Percentiles rank a stretch among this genome's conserved stretches.
These are phyloP conservation scores for Drosophila prosaltans DNA, from an alignment of 1,140 invertebrate species.

Conservation along the genomic window DNA sequence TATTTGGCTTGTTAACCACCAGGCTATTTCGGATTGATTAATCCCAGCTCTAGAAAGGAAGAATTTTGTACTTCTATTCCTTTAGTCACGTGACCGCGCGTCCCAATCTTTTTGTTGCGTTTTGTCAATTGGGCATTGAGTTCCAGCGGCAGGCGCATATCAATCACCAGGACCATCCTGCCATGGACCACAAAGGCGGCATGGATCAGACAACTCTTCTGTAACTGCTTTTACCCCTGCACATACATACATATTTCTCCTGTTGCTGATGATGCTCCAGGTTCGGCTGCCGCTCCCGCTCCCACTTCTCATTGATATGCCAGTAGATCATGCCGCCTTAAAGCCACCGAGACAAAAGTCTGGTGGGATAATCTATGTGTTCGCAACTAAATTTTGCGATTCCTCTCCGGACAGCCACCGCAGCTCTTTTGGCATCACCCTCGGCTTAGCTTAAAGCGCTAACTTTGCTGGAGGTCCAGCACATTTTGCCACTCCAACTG, in stretches of 20 bases:
- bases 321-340: constrained; percentile 75
- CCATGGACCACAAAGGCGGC: constrained; percentile 40
- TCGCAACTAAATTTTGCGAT: constrained; percentile 75
- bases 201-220: constrained; percentile 62
- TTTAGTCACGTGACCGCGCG: constrained; percentile 39
- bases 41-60: constrained; percentile 49
- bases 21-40: constrained; percentile 51
- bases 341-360: constrained; percentile 34
- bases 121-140: constrained; percentile 63
- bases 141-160: constrained; percentile 57
- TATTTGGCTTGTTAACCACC: constrained; percentile 66
- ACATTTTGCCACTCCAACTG: constrained; percentile 67
- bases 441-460: constrained; percentile 59
- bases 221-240: constrained; percentile 2
- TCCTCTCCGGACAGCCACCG: neutral
- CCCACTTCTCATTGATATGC: constrained; percentile 68
- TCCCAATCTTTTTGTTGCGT: constrained; percentile 26
- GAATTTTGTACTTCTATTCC: constrained; percentile 4
- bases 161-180: constrained; percentile 50
- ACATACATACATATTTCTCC: neutral
- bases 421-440: constrained; percentile 1
- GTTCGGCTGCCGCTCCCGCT: constrained; percentile 10
- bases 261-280: neutral
- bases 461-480: constrained; percentile 70
- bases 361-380: constrained; percentile 75